A percentile compares a stretch with the other conserved stretches of the same genome.
These are phyloP conservation scores for Odocoileus hemionus DNA, from an alignment of 2,113 vertebrate genomes.

Conservation along the genomic window DNA sequence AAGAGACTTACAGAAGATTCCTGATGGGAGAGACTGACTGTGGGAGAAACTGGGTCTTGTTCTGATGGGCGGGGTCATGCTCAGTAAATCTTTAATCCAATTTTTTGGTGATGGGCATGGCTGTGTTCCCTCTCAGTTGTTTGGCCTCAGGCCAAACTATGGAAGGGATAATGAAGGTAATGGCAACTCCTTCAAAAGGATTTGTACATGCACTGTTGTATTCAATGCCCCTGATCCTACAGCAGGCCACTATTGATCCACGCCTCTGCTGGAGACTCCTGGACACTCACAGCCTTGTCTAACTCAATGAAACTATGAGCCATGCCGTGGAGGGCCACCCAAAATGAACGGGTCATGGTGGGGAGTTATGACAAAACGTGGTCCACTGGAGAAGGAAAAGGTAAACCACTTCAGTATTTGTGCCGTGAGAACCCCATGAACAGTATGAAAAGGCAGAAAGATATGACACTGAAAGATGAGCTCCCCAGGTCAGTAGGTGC, in stretches of 20 bases:
- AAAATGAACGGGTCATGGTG: neutral
- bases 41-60: neutral
- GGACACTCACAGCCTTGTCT: neutral
- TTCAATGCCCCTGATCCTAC: neutral
- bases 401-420: neutral
- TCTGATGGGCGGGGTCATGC: neutral
- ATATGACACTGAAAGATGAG: neutral
- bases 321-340: neutral
- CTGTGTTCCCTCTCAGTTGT: neutral
- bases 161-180: neutral
- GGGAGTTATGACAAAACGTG: neutral
- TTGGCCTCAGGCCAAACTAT: neutral
- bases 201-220: neutral
- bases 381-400: neutral
- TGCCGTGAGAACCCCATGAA: neutral
- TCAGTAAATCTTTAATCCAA: neutral
- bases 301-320: neutral
- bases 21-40: neutral
- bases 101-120: neutral
- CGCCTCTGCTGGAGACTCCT: neutral
- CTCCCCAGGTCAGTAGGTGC: neutral
- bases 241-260: neutral
- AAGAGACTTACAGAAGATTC: neutral
- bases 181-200: neutral
- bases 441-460: neutral